Conservation (phyloP, 2,888 invertebrate genomes). For the Oscheius sp. region DNA sequence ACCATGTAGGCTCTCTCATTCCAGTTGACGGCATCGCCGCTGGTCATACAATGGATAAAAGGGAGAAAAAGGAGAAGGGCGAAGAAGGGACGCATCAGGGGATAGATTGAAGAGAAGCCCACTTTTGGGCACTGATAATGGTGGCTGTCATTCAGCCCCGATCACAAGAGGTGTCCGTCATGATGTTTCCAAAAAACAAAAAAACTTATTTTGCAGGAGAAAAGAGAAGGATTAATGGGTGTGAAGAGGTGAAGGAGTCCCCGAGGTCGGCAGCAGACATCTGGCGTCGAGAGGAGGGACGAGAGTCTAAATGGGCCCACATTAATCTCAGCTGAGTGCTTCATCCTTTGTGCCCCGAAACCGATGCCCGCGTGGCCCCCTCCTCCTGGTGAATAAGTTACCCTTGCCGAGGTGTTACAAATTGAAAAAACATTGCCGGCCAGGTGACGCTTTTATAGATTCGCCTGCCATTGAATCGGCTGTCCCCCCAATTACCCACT, state of each 20-base stretch:
- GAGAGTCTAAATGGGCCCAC: constrained; percentile 13
- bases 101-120: background rate
- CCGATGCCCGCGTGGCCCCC: background rate
- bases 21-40: constrained; percentile 16
- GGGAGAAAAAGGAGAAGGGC: constrained; percentile 2
- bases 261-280: background rate
- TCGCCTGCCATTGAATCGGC: background rate
- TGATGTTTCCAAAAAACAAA: no score
- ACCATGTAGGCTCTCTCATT: constrained; percentile 12
- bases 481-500: background rate
- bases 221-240: no score
- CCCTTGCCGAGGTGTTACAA: background rate
- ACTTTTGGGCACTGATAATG: background rate
- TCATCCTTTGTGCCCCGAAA: constrained; percentile 24
- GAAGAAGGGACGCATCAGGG: constrained; percentile 17
- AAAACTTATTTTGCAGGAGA: no score
- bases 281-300: background rate
- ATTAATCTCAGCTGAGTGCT: constrained; percentile 35
- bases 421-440: background rate
- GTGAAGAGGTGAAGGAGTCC: background rate
- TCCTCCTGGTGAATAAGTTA: background rate
- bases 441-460: no score
- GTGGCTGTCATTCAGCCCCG: constrained; percentile 9
- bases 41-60: background rate
- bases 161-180: no score